Percentiles rank a stretch among this genome's conserved stretches.
phyloP scores from a whole-genome alignment of 2,797 vertebrate genomes.

The Macropus fuliginosus region DNA sequence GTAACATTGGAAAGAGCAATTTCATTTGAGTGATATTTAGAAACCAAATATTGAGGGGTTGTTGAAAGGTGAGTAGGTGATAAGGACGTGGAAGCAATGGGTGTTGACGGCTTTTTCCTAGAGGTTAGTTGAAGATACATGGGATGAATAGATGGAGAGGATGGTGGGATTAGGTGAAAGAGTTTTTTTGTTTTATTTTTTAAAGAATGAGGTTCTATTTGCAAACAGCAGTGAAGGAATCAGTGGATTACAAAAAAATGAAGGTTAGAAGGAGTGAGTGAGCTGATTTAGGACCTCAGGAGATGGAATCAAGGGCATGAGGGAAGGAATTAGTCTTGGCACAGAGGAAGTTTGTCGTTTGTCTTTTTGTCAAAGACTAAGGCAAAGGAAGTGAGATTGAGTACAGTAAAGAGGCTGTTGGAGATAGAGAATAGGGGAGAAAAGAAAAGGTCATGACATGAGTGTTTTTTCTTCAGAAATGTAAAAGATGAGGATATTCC shows the following conservation, averaged over 20 bases:
- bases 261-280: background rate
- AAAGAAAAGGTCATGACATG: background rate
- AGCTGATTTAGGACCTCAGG: background rate
- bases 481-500: background rate
- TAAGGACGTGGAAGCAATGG: background rate
- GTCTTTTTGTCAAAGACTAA: background rate
- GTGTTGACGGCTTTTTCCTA: background rate
- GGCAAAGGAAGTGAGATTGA: background rate
- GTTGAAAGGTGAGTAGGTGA: background rate
- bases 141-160: background rate
- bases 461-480: background rate
- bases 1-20: background rate
- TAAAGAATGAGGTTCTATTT: background rate
- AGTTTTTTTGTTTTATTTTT: background rate
- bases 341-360: too few relatives aligned
- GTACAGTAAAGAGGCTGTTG: background rate
- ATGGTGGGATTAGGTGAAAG: background rate
- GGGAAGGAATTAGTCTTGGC: background rate
- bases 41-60: background rate
- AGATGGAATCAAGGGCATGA: background rate
- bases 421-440: background rate
- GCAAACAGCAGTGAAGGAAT: background rate
- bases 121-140: background rate
- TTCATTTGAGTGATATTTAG: background rate
- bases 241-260: background rate